Evolutionary conservation across 2,797 vertebrate species (phyloP), one percentile per base, ranked within the genome.

Genomic region (Cygnus olor): DNA sequence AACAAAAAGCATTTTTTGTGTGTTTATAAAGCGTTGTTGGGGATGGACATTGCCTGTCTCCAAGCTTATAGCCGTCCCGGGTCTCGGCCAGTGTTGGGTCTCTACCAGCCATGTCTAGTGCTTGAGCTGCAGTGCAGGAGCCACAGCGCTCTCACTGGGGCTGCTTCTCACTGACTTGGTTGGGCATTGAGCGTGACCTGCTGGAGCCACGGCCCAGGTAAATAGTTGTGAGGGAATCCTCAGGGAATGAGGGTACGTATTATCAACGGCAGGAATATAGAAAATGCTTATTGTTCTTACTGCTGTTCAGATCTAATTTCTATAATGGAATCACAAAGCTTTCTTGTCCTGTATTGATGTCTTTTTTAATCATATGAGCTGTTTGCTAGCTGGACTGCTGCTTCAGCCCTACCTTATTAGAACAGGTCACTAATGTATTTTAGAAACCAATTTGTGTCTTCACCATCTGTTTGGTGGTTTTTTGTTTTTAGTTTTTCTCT

Each of bases 341-440:
- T 81, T 96, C 85, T 94, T 95, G 71, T 90, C 64, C 6, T 2
- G 51, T 77, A 93, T 45, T 95, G 96, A 93, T 74, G 96, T 93
- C 68, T 64, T 83, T 78, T 42, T 11, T 69, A 85, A 54, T 91
- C 32, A 32, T 66, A 79, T 40, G 54, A 94, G 76, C 77, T 94
- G 25, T 45, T 80, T 92, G 58, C 70, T 94, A 45, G 80, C 63
- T 58, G 81, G 81, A 61, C 93, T 93, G 57, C 90, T 96, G 86
- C 94, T 96, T 95, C 65, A 93, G 70, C 72, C 73, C 69, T 91
- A 66, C 68, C 25, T 4, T 32, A 74, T 69, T 66, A 89, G 36
- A 87, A 64, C 44, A 76, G 79, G 60, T 89, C 77, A 53, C 32
- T 89, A 95, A 95, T 94, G 74, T 57, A 65, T 63, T 91, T 40